These are phyloP conservation scores for Rhyacichthys aspro DNA, from an alignment of 2,797 vertebrate species.

Conservation along the genomic window DNA sequence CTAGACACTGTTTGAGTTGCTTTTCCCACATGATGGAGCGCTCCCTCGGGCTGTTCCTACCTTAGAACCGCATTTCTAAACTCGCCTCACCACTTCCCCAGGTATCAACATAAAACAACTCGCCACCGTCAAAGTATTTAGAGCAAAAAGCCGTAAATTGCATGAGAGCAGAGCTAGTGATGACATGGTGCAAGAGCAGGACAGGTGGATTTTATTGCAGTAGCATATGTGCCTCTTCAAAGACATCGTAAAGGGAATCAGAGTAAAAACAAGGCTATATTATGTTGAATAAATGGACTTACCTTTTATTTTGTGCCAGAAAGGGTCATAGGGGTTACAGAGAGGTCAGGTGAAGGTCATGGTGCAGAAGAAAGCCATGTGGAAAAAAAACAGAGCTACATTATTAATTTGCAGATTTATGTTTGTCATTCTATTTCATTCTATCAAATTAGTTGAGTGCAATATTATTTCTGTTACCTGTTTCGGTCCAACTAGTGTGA, in stretches of 20 bases:
- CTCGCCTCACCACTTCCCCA: slow-evolving; percentile 5
- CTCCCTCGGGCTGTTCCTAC: slow-evolving; percentile 22
- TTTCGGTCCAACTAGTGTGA: not conserved
- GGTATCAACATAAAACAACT: slow-evolving; percentile 14
- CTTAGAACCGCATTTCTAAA: slow-evolving; percentile 22
- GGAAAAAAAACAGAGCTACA: slow-evolving; percentile 38
- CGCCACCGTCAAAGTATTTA: not conserved
- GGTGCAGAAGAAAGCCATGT: slow-evolving; percentile 25
- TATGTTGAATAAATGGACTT: slow-evolving; percentile 54
- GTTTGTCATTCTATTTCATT: no score
- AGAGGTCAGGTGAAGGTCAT: slow-evolving; percentile 3
- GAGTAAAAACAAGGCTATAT: not conserved
- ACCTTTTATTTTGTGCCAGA: slow-evolving; percentile 54
- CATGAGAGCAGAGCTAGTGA: not conserved
- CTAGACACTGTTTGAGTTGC: slow-evolving; percentile 32
- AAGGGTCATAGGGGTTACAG: slow-evolving; percentile 12
- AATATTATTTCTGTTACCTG: no score
- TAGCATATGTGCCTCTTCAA: slow-evolving; percentile 15
- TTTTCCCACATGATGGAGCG: slow-evolving; percentile 38
- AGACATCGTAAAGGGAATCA: slow-evolving; percentile 15
- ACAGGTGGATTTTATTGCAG: slow-evolving; percentile 6
- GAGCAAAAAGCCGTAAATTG: slow-evolving; percentile 14
- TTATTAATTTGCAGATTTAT: not conserved
- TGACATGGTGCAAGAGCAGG: not conserved
- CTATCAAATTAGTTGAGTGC: no score